Conservation (phyloP, 2,797 vertebrate species). For the Decapterus maruadsi region DNA sequence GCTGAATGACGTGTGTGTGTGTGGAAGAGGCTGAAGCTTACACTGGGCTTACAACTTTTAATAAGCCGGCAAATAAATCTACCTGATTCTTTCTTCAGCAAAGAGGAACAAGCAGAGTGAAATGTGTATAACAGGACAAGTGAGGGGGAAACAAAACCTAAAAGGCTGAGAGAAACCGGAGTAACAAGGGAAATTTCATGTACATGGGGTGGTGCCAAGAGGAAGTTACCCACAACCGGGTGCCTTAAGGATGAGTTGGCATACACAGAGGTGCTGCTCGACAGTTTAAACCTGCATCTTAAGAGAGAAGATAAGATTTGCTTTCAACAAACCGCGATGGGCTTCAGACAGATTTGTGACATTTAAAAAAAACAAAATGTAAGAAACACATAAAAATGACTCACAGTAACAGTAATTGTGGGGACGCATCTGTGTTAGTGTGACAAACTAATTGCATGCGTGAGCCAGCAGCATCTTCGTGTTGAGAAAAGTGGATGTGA, state of each 20-base stretch:
- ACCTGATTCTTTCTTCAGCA: neutral
- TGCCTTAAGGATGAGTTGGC: slow-evolving; percentile 35
- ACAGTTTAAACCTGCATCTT: slow-evolving; percentile 8
- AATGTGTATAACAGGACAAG: neutral
- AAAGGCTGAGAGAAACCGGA: slow-evolving; percentile 3
- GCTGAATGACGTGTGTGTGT: slow-evolving; percentile 7
- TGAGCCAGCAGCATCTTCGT: neutral
- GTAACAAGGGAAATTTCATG: slow-evolving; percentile 4
- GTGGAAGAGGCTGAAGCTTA: slow-evolving; percentile 5
- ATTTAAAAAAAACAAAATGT: neutral
- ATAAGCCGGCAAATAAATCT: slow-evolving; percentile 7
- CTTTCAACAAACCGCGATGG: neutral
- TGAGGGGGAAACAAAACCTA: slow-evolving; percentile 3
- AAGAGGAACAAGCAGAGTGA: slow-evolving; percentile 1
- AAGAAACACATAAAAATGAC: slow-evolving; percentile 3
- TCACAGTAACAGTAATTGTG: neutral
- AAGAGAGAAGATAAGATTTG: neutral
- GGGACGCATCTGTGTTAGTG: neutral
- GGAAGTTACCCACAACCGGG: slow-evolving; percentile 26
- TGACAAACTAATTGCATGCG: slow-evolving; percentile 15
- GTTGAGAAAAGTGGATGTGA: slow-evolving; percentile 36
- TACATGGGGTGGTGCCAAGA: slow-evolving; percentile 24
- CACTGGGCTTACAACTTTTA: slow-evolving; percentile 12
- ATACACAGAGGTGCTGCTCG: slow-evolving; percentile 19
- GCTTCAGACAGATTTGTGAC: neutral